Base-by-base conservation (phyloP, 1,140 invertebrate species). In the Atopsyche davidsoni region DNA sequence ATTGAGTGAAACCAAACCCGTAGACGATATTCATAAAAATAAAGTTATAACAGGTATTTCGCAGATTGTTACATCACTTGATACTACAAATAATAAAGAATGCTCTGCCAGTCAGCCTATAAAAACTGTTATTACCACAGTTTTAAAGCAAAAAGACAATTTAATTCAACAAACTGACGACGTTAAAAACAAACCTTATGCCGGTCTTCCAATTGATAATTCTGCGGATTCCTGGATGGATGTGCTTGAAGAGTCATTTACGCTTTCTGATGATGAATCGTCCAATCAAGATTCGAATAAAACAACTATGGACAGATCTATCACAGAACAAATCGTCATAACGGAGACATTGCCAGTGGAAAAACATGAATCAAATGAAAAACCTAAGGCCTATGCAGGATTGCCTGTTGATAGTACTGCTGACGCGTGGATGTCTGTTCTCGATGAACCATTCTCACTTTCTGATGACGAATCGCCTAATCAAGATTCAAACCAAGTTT, bases 371-470 rank as follows among this genome's bases (percentile, higher is more conserved):
- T n/a, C n/a, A n/a, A n/a, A n/a, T n/a, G 34, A 44, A 46, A 17
- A 28, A 38, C 16, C 22, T 6, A 67, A 64, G 49, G 40, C 56
- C 4, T 70, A 72, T 53, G 68, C 65, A 46, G 68, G 65, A 28
- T 60, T 72, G 32, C 68, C 70, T 34, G 64, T 75, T 24, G 69
- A 78, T 48, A 64, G 69, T 47, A 66, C 72, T 4, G 64, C 66
- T 21, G 70, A 68, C 41, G 56, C 67, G 6, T 78, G 73, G 67
- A 69, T 78, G 61, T 62, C 66, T 60, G 66, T 7, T 7, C 10
- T 25, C 14, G 9, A 13, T 2, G 21, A 18, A 57, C 67, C 73
- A 34, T 71, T 77, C 48, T 59, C 60, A n/a, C 68, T 75, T 32
- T 65, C 65, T 17, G 65, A 69, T 28, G 66, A 70, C 10, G 62